phyloP scores from a whole-genome alignment of 2,888 invertebrate genomes.

The Cacoxenus indagator region DNA sequence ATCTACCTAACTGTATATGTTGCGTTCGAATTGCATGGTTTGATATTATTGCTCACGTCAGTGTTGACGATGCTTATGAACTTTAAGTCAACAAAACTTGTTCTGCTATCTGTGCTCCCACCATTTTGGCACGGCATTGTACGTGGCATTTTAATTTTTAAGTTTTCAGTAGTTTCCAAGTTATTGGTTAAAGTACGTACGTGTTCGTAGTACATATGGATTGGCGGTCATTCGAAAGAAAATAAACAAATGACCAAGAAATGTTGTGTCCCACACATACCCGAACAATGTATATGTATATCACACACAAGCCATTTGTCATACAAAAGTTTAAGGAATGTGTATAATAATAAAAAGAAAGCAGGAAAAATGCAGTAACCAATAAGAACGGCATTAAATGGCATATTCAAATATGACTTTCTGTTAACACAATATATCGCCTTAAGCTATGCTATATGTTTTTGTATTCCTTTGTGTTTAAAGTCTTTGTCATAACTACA shows the following conservation, averaged over 20 bases:
- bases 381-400: constrained; percentile 4
- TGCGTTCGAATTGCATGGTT: no score
- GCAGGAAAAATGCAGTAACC: not conserved
- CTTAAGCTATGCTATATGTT: not conserved
- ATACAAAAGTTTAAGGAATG: not conserved
- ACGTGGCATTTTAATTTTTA: no score
- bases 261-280: not conserved
- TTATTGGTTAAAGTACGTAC: not conserved
- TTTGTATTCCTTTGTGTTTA: not conserved
- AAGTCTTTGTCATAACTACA: not conserved
- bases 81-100: not conserved
- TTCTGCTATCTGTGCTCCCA: not conserved
- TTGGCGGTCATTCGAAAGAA: not conserved
- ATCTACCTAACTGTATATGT: no score
- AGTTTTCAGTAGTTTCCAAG: no score
- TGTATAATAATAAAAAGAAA: not conserved
- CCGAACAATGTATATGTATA: no score
- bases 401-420: constrained; percentile 1
- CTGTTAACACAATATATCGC: not conserved
- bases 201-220: no score
- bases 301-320: no score
- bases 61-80: not conserved
- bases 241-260: not conserved
- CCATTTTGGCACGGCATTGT: no score
- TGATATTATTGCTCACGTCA: no score